A percentile compares a stretch with the other conserved stretches of the same genome.
Evolutionary conservation across 2,888 invertebrate species (phyloP).

Genomic region (Meandrusa payeni): DNA sequence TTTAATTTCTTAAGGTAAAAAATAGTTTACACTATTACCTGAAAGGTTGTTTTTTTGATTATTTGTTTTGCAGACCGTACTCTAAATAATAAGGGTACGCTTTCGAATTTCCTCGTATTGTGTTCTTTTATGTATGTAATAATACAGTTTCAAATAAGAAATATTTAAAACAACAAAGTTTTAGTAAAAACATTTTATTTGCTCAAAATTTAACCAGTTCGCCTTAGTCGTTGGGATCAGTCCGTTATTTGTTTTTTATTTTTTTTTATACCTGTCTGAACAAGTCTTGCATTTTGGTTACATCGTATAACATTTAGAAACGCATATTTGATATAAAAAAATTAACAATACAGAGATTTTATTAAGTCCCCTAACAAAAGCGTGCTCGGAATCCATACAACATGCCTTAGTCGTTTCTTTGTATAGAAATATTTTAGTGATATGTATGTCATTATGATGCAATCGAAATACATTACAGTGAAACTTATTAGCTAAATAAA

Average conservation of each 20-base stretch:
- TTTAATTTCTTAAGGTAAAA: no score
- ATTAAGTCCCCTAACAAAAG: no score
- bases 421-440: not conserved
- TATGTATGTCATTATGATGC: constrained; percentile 9
- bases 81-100: no score
- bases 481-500: constrained; percentile 21
- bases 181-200: constrained; percentile 46
- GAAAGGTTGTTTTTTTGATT: no score
- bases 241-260: constrained; percentile 41
- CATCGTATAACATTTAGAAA: constrained; percentile 14
- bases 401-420: constrained; percentile 8
- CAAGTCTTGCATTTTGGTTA: constrained; percentile 12
- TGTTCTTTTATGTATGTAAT: no score
- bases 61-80: no score
- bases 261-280: constrained; percentile 19
- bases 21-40: no score
- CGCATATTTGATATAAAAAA: constrained; percentile 1
- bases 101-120: no score
- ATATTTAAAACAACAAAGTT: constrained; percentile 29
- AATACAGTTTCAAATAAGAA: no score
- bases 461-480: constrained; percentile 11
- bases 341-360: constrained; percentile 4
- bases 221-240: constrained; percentile 61
- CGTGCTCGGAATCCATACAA: constrained; percentile 16
- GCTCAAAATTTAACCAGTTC: constrained; percentile 36